Evolutionary conservation across 35 echinoderm and acorn worm species (phyloP).

Genomic region (Amphiura filiformis): DNA sequence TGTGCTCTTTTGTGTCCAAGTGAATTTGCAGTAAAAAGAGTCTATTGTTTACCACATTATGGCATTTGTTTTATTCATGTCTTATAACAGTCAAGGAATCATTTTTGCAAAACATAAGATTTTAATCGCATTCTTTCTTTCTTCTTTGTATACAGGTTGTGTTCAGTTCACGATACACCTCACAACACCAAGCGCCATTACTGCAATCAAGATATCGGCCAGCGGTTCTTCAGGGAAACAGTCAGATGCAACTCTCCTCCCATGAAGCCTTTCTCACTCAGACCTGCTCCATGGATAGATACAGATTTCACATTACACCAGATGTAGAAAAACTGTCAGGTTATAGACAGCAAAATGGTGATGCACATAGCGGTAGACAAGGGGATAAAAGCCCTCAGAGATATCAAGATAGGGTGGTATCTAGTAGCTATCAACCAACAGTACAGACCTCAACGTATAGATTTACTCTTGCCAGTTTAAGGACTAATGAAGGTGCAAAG

Average conservation of each 20-base stretch:
- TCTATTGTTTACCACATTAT: too few relatives aligned
- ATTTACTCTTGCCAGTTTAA: not conserved
- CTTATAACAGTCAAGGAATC: too few relatives aligned
- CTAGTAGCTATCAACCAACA: not conserved
- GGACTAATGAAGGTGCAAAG: not conserved
- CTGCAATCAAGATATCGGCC: not conserved
- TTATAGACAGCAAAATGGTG: not conserved
- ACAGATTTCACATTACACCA: not conserved
- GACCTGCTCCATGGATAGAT: not conserved
- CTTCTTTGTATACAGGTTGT: not conserved
- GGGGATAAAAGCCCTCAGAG: not conserved
- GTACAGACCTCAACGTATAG: not conserved
- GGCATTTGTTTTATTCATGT: too few relatives aligned
- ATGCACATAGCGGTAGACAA: not conserved
- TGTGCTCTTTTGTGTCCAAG: too few relatives aligned
- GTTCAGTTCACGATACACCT: not conserved
- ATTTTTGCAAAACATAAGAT: too few relatives aligned
- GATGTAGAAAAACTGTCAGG: not conserved
- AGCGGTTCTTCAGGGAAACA: not conserved
- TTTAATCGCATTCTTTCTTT: not conserved
- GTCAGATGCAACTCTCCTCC: not conserved
- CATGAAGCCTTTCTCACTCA: not conserved
- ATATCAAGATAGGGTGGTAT: not conserved
- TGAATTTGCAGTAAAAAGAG: too few relatives aligned
- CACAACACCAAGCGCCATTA: not conserved